Evolutionary conservation across 2,113 vertebrate species (phyloP), one percentile per base, ranked within the genome.

Genomic region (Taxidea taxus): DNA sequence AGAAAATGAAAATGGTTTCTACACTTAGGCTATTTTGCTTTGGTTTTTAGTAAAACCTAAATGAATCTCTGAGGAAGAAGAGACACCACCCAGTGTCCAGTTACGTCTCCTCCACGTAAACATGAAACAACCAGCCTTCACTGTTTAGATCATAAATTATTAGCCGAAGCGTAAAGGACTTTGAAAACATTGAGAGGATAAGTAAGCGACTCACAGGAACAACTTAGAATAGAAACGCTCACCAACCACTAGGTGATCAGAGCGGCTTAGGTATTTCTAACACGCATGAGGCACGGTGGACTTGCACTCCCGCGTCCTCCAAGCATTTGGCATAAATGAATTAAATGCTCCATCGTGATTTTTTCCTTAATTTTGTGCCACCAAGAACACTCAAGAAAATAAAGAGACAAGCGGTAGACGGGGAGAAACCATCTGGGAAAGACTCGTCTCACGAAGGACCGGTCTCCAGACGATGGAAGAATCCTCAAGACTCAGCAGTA

Each of bases 231-330:
- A 14, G 74, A 96, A 25, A 94, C 49, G 98, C 99, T 99, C 98
- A 99, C 99, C 99, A 34, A 99, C 74, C 0, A 92, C 98, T 98
- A 99, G 98, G 0, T 7, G 98, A 93, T 98, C 90, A 94, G 98
- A 98, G 97, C 97, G 87, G 60, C 99, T 99, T 44, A 99, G 98
- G 6, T 98, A 98, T 98, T 99, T 99, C 98, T 99, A 99, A 98
- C 99, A 99, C 91, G 99, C 80, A 90, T 99, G 99, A 91, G 99
- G 99, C 95, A 99, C 98, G 49, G 98, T 98, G 15, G 98, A 98
- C 68, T 99, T 99, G 97, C 99, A 99, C 13, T 98, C 97, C 21
- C 98, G 98, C 94, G 98, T 99, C 95, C 98, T 98, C 99, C 99
- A 99, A 93, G 98, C 95, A 7, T 98, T 97, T 37, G 97, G 95